Base-by-base conservation (phyloP, 2,888 invertebrate species). In the Ceramica pisi region DNA sequence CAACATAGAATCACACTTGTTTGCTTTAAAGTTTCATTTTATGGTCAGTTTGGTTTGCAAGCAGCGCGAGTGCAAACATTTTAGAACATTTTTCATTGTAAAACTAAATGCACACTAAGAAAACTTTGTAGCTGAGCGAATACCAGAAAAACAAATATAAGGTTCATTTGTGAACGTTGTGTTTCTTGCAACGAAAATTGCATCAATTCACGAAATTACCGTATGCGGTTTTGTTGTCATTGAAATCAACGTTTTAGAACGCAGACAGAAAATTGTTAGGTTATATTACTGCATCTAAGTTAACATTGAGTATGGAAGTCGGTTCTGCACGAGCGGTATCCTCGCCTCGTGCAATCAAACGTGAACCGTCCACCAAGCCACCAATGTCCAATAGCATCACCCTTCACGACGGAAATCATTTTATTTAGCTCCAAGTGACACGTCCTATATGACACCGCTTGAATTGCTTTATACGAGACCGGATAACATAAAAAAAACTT, bases 251-350 rank as follows among this genome's bases (percentile, higher is more conserved):
- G 51, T 62, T 76, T 64, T 68, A 76, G 76, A 72, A 75, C 59
- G 68, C 67, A 67, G 21, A 80, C 48, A 46, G 67, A 68, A 66
- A 59, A 66, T 65, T 65, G 44, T 67, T 60, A 51, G 75, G 68
- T 78, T 75, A 77, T 71, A 76, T 78, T 77, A 82, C 71, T 81
- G 79, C 80, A 76, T 66, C 67, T 73, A 71, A 81, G 70, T 72
- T 75, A 65, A 67, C 67, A 79, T 73, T 78, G 78, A 82, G 67
- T 72, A 82, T 82, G 83, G 79, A 72, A 78, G 63, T 75, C 76
- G 88, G 94, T 94, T 92, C 90, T 91, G 94, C 94, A 90, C 92
- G 92, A 93, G 82, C 85, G 90, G 82, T 87, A 92, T 91, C 94
- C 92, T 93, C 91, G 93, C 82, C 88, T 90, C 78, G 89, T 86